A percentile compares a stretch with the other conserved stretches of the same genome.
Conservation (phyloP, 2,888 invertebrate genomes). For the Amphiduros pacificus region DNA sequence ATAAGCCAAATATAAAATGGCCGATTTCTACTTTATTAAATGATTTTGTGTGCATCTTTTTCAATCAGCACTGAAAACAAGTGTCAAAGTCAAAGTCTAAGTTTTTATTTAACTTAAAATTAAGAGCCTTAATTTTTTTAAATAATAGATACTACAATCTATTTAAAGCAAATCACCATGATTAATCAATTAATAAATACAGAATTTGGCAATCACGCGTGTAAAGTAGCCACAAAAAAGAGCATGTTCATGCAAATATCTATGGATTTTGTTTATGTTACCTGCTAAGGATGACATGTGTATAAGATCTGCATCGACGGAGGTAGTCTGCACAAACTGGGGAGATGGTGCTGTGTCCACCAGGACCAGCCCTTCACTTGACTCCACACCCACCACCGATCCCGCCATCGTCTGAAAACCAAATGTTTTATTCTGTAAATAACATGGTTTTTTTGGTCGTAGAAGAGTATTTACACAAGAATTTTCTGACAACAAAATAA, state of each 20-base stretch:
- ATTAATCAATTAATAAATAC: background rate
- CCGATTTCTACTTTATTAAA: background rate
- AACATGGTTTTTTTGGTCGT: background rate
- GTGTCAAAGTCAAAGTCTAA: no score
- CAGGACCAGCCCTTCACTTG: slow-evolving; percentile 16
- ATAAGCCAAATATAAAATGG: background rate
- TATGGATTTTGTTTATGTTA: slow-evolving; percentile 11
- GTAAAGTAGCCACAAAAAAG: background rate
- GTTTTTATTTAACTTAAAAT: no score
- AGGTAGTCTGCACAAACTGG: slow-evolving; percentile 34
- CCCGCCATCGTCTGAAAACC: background rate
- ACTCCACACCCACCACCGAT: background rate
- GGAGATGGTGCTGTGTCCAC: slow-evolving; percentile 31
- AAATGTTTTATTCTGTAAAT: background rate
- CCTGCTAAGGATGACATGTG: slow-evolving; percentile 46
- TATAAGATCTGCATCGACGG: slow-evolving; percentile 25
- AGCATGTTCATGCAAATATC: background rate
- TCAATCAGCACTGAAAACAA: no score
- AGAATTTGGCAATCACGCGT: background rate
- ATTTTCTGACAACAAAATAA: background rate
- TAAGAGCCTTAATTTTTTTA: no score
- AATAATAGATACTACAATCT: background rate
- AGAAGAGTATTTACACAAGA: background rate
- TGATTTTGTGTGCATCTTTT: background rate
- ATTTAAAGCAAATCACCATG: background rate